Evolutionary conservation across 2,113 vertebrate genomes (phyloP).

Genomic region (Eurystomus gularis): DNA sequence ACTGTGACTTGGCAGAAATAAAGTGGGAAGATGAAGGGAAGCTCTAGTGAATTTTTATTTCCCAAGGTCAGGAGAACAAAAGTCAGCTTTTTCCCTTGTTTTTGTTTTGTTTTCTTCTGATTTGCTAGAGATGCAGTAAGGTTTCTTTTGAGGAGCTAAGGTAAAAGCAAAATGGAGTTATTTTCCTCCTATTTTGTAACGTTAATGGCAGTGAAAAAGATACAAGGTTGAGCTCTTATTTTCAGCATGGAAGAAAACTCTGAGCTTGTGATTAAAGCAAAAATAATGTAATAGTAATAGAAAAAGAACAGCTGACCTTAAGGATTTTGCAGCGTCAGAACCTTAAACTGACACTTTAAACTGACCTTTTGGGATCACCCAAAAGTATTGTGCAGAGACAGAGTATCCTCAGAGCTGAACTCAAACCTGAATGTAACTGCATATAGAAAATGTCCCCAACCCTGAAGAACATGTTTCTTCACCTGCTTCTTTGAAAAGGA

Average conservation of each 20-base stretch:
- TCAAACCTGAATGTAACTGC: neutral
- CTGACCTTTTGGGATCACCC: neutral
- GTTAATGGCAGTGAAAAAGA: neutral
- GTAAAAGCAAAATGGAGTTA: neutral
- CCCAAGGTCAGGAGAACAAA: conserved; percentile 25
- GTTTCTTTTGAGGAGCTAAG: neutral
- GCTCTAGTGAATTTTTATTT: neutral
- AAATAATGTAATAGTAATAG: neutral
- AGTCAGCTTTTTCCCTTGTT: neutral
- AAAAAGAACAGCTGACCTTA: neutral
- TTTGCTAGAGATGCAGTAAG: neutral
- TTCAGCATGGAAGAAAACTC: neutral
- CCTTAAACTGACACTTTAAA: neutral
- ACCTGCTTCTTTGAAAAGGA: neutral
- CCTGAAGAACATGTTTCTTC: neutral
- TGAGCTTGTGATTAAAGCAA: neutral
- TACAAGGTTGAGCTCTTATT: neutral
- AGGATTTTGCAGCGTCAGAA: neutral
- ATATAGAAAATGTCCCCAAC: neutral
- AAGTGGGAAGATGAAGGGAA: conserved; percentile 2
- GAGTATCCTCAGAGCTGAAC: neutral
- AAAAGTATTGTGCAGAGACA: neutral
- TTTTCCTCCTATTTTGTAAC: neutral
- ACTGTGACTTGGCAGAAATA: conserved; percentile 34
- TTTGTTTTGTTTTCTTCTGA: neutral